Percentiles rank a stretch among this genome's conserved stretches.
These are phyloP conservation scores for Tragopan temminckii DNA, from an alignment of 2,797 vertebrate genomes.

Conservation along the genomic window DNA sequence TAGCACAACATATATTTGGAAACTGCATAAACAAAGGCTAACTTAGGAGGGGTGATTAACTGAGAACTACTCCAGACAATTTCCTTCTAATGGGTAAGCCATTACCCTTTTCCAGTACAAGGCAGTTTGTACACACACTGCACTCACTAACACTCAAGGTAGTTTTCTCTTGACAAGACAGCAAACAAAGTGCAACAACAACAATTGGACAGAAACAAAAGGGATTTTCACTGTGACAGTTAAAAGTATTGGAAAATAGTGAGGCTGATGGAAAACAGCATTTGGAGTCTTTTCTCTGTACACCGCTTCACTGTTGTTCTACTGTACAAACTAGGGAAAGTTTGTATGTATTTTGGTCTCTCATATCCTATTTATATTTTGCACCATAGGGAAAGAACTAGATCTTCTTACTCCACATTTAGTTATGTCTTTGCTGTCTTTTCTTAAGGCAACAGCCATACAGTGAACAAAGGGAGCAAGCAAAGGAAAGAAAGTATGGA, in stretches of 20 bases:
- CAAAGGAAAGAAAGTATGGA: background rate
- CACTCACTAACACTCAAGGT: background rate
- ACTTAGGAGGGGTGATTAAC: background rate
- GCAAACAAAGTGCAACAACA: background rate
- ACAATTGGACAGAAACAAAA: background rate
- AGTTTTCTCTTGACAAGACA: background rate
- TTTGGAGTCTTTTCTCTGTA: background rate
- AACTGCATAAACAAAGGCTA: background rate
- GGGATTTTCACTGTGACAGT: background rate
- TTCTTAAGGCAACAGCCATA: background rate
- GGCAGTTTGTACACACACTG: background rate
- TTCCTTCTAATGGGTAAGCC: background rate
- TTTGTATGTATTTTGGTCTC: background rate
- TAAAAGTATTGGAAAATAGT: background rate
- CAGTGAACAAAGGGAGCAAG: background rate
- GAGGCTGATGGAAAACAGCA: background rate
- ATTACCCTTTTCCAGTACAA: background rate
- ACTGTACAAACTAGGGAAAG: background rate
- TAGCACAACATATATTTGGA: background rate
- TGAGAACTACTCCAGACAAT: background rate
- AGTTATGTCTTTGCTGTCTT: background rate
- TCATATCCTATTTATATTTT: slow-evolving; percentile 38
- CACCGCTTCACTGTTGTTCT: background rate
- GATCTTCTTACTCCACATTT: background rate
- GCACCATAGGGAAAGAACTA: background rate